Evolutionary conservation across 1,140 invertebrate species (phyloP).

Genomic region (Pogonus chalceus): DNA sequence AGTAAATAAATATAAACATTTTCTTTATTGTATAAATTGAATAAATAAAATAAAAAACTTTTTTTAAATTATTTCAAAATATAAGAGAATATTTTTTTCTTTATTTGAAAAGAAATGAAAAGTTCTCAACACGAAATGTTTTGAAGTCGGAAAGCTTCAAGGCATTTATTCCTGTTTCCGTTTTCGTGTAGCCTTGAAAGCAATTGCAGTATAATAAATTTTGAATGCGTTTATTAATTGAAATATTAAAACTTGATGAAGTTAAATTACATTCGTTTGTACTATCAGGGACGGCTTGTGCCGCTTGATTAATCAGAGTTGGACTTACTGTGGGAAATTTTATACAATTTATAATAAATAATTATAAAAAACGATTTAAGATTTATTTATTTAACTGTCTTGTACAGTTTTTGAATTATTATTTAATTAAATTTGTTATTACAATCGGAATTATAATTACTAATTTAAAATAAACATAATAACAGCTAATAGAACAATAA

Average conservation of each 20-base stretch:
- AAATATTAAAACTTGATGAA: background rate
- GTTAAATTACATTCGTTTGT: too few relatives aligned
- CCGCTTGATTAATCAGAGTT: too few relatives aligned
- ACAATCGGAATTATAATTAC: too few relatives aligned
- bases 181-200: background rate
- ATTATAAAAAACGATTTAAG: background rate
- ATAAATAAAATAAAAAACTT: background rate
- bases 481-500: too few relatives aligned
- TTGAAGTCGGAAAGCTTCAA: too few relatives aligned
- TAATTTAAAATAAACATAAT: too few relatives aligned
- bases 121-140: background rate
- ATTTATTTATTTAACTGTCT: background rate
- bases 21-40: too few relatives aligned
- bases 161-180: too few relatives aligned
- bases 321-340: background rate
- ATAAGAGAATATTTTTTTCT: background rate
- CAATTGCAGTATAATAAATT: background rate
- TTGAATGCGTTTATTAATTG: background rate
- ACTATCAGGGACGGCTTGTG: too few relatives aligned
- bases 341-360: background rate
- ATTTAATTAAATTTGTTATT: background rate
- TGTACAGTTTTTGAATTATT: background rate
- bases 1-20: too few relatives aligned
- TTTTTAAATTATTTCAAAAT: background rate
- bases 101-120: background rate